Percentiles rank a stretch among this genome's conserved stretches.
These are phyloP conservation scores for Scaptodrosophila lebanonensis DNA, from an alignment of 1,140 invertebrate species.

Conservation along the genomic window DNA sequence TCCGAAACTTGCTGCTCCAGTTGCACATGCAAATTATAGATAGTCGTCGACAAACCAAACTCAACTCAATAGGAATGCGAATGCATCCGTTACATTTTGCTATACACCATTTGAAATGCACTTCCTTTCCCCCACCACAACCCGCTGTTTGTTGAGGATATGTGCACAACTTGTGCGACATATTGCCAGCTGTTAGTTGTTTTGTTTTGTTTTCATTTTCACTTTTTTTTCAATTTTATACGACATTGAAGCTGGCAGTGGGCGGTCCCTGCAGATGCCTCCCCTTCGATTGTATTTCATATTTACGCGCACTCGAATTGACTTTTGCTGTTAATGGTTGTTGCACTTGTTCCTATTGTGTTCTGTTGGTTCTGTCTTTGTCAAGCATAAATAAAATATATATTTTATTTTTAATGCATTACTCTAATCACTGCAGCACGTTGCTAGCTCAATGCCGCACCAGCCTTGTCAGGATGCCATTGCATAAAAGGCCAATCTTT, in stretches of 20 bases:
- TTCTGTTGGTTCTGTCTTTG: constrained; percentile 7
- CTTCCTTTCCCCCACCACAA: too few relatives aligned
- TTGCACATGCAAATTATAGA: constrained; percentile 54
- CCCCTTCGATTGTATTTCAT: constrained; percentile 18
- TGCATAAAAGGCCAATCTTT: constrained; percentile 42
- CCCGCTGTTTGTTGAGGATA: constrained; percentile 1
- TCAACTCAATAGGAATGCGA: too few relatives aligned
- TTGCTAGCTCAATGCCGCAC: constrained; percentile 1
- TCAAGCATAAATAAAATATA: constrained; percentile 10
- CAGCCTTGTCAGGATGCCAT: background rate
- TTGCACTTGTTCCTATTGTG: constrained; percentile 6
- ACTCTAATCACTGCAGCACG: constrained; percentile 59
- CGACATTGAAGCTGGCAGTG: constrained; percentile 3
- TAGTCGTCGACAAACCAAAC: constrained; percentile 5
- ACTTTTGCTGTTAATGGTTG: constrained; percentile 54
- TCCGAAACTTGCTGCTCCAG: too few relatives aligned
- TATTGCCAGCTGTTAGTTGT: constrained; percentile 50
- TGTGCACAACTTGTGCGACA: constrained; percentile 27
- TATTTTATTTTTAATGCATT: constrained; percentile 57
- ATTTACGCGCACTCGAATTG: constrained; percentile 39
- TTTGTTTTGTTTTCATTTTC: constrained; percentile 25
- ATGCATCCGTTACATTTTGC: too few relatives aligned
- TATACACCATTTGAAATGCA: too few relatives aligned
- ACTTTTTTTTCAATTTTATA: too few relatives aligned
- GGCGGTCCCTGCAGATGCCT: constrained; percentile 3